Evolutionary conservation across 1,140 invertebrate genomes (phyloP).

Genomic region (Frieseomelitta varia): DNA sequence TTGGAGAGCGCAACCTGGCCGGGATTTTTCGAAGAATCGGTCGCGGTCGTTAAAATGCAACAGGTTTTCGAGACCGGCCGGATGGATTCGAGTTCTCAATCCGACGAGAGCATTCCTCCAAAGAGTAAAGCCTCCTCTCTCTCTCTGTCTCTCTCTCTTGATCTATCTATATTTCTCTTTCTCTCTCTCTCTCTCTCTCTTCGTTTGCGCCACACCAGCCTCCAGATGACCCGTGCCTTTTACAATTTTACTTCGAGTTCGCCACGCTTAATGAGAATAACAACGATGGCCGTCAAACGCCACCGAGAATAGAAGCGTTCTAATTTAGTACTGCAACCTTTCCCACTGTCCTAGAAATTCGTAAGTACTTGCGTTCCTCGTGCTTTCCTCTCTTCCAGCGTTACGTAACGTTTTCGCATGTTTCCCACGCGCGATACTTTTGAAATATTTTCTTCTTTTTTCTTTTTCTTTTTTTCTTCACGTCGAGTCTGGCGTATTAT

Average conservation of each 20-base stretch:
- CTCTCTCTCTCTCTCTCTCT: conserved; percentile 58
- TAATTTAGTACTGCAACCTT: conserved; percentile 25
- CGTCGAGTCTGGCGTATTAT: no score
- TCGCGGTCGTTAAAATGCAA: conserved; percentile 60
- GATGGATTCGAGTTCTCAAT: conserved; percentile 48
- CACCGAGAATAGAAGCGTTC: conserved; percentile 31
- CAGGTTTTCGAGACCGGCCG: conserved; percentile 62
- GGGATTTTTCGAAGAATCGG: conserved; percentile 62
- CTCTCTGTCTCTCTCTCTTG: conserved; percentile 29
- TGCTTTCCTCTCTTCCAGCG: neutral
- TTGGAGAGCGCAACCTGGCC: neutral
- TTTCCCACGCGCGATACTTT: neutral
- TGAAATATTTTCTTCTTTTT: no score
- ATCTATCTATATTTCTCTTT: conserved; percentile 49
- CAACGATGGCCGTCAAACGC: conserved; percentile 40
- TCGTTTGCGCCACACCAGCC: conserved; percentile 12
- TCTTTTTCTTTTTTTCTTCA: neutral
- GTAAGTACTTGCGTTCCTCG: neutral
- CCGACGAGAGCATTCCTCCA: conserved; percentile 39
- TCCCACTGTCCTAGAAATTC: conserved; percentile 24
- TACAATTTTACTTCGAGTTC: conserved; percentile 15
- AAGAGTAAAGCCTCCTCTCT: conserved; percentile 51
- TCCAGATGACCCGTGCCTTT: conserved; percentile 30
- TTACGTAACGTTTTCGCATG: neutral
- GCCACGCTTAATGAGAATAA: conserved; percentile 44